Conservation (phyloP, 2,888 invertebrate species). For the Aporophyla nigra region DNA sequence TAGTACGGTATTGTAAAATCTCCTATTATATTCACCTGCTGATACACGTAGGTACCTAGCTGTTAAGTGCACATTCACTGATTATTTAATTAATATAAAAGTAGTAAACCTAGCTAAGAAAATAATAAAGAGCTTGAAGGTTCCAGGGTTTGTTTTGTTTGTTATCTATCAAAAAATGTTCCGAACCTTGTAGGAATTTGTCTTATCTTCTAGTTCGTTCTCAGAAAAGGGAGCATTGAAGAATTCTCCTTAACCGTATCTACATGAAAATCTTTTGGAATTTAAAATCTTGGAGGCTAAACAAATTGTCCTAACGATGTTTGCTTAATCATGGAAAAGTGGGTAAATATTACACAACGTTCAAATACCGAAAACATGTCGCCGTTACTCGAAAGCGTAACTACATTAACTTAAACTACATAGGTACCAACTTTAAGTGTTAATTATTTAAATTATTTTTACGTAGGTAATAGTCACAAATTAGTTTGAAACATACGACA, state of each 20-base stretch:
- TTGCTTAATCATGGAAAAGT: constrained; percentile 49
- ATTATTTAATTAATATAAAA: too few relatives aligned
- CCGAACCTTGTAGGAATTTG: constrained; percentile 23
- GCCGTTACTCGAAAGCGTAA: constrained; percentile 47
- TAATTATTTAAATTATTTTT: background rate
- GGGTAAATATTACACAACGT: constrained; percentile 56
- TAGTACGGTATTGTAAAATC: background rate
- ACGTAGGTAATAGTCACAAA: background rate
- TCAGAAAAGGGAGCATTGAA: constrained; percentile 7
- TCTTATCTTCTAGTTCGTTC: constrained; percentile 39
- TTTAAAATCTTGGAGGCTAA: constrained; percentile 32
- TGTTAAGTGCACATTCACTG: background rate
- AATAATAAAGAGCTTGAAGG: too few relatives aligned
- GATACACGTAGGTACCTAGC: background rate
- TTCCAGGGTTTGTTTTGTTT: background rate
- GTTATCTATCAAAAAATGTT: constrained; percentile 8
- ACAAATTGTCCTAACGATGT: constrained; percentile 48
- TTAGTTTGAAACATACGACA: background rate
- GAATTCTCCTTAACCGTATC: constrained; percentile 23
- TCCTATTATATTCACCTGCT: background rate
- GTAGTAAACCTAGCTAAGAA: too few relatives aligned
- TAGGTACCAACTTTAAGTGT: background rate
- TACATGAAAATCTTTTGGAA: constrained; percentile 29
- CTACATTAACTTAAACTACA: background rate
- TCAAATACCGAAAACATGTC: constrained; percentile 39